These are phyloP conservation scores for Malurus melanocephalus DNA, from an alignment of 2,113 vertebrate species.

Conservation along the genomic window DNA sequence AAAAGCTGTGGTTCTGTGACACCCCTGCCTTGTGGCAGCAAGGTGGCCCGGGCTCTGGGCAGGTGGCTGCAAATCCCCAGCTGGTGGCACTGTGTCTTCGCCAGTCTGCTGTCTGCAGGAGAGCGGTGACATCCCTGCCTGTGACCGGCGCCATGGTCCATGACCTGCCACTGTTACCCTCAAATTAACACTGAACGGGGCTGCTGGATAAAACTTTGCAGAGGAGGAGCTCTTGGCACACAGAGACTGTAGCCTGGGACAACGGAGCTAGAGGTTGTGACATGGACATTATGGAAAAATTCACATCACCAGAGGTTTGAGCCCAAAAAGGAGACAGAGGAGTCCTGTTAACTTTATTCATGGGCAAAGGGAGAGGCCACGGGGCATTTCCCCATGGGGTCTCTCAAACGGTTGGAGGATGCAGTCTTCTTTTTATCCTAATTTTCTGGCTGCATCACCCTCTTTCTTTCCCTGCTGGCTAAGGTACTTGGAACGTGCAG, in stretches of 20 bases:
- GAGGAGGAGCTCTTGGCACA: not conserved
- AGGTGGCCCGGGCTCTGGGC: fast-evolving
- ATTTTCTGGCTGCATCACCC: not conserved
- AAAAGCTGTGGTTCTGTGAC: not conserved
- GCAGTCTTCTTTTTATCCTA: not conserved
- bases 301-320: not conserved
- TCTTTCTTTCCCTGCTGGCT: not conserved
- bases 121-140: fast-evolving
- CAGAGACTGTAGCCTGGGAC: fast-evolving
- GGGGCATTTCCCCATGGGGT: not conserved
- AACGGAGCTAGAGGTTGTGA: not conserved
- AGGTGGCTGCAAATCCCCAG: not conserved
- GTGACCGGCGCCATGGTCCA: fast-evolving
- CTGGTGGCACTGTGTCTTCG: not conserved
- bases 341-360: not conserved
- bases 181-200: not conserved
- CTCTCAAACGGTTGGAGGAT: not conserved
- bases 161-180: fast-evolving
- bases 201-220: not conserved
- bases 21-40: not conserved
- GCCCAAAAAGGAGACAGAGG: not conserved
- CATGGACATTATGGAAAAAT: fast-evolving
- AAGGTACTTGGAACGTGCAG: not conserved
- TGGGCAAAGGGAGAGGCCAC: not conserved
- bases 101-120: not conserved